These are phyloP conservation scores for Labia minor DNA, from an alignment of 2,888 invertebrate species.

Conservation along the genomic window DNA sequence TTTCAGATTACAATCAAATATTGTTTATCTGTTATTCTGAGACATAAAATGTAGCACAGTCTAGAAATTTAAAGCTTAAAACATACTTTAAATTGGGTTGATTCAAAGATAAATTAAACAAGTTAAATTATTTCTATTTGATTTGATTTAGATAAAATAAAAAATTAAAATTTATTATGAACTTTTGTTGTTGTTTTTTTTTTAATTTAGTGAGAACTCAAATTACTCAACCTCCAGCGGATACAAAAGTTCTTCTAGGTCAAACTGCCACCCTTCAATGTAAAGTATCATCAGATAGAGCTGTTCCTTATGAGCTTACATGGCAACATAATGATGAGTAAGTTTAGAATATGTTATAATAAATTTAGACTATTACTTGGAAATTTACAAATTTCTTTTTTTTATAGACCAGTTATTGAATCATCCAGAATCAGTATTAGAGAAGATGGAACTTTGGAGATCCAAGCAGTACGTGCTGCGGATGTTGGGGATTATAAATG, in stretches of 20 bases:
- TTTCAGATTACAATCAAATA: not conserved
- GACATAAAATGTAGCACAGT: not conserved
- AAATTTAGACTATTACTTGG: not conserved
- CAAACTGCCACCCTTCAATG: conserved; percentile 89
- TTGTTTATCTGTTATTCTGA: not conserved
- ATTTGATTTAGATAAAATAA: too few relatives aligned
- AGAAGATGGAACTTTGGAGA: conserved; percentile 74
- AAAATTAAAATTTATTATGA: conserved; percentile 15
- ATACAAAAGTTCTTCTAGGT: conserved; percentile 82
- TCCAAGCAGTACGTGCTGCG: conserved; percentile 76
- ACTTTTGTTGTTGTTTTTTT: too few relatives aligned
- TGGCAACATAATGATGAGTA: conserved; percentile 83
- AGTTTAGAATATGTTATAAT: conserved; percentile 37
- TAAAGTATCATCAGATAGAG: conserved; percentile 84
- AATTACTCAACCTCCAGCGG: conserved; percentile 86
- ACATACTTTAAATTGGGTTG: too few relatives aligned
- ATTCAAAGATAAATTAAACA: too few relatives aligned
- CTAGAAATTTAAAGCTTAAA: not conserved
- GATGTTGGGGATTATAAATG: conserved; percentile 94
- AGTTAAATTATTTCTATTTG: too few relatives aligned
- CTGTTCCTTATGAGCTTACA: conserved; percentile 72
- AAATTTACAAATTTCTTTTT: conserved; percentile 8
- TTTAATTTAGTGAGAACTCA: conserved; percentile 68
- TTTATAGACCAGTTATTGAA: conserved; percentile 42
- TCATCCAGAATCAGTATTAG: conserved; percentile 59